Conservation (phyloP, 2,888 invertebrate genomes). For the Rambutsinella grinnellia region DNA sequence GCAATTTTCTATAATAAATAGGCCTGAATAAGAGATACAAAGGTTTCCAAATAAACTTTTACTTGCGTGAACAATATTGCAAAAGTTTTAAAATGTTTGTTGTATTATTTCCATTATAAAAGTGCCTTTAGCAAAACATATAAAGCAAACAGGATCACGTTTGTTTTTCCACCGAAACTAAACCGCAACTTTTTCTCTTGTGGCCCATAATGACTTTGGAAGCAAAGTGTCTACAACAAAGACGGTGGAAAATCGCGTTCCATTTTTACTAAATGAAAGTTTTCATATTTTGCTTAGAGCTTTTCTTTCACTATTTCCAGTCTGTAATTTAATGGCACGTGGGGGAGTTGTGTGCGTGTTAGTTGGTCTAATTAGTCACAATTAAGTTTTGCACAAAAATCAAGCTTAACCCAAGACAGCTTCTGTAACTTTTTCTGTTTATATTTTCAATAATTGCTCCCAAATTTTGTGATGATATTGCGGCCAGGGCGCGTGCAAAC, state of each 20-base stretch:
- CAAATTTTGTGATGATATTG: not conserved
- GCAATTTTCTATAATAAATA: slow-evolving; percentile 1
- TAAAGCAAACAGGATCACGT: not conserved
- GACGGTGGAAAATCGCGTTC: too few relatives aligned
- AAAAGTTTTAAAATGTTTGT: not conserved
- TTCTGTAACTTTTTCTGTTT: not conserved
- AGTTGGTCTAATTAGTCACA: slow-evolving; percentile 20
- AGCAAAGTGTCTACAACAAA: too few relatives aligned
- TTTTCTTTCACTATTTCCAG: slow-evolving; percentile 11
- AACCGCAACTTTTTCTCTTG: not conserved
- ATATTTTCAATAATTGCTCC: not conserved
- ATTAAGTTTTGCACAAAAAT: slow-evolving; percentile 27
- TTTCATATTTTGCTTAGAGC: not conserved
- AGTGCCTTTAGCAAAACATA: not conserved
- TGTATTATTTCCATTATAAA: not conserved
- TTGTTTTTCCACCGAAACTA: not conserved
- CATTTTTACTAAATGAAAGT: not conserved
- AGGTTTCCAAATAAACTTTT: not conserved
- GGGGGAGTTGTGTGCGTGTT: not conserved
- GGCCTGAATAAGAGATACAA: slow-evolving; percentile 1
- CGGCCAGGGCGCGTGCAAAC: too few relatives aligned
- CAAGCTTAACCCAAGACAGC: not conserved
- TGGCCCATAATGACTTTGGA: too few relatives aligned
- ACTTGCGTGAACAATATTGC: not conserved
- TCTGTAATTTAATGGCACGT: slow-evolving; percentile 18